Evolutionary conservation across 2,113 vertebrate species (phyloP), one percentile per base, ranked within the genome.

Genomic region (Progne subis): DNA sequence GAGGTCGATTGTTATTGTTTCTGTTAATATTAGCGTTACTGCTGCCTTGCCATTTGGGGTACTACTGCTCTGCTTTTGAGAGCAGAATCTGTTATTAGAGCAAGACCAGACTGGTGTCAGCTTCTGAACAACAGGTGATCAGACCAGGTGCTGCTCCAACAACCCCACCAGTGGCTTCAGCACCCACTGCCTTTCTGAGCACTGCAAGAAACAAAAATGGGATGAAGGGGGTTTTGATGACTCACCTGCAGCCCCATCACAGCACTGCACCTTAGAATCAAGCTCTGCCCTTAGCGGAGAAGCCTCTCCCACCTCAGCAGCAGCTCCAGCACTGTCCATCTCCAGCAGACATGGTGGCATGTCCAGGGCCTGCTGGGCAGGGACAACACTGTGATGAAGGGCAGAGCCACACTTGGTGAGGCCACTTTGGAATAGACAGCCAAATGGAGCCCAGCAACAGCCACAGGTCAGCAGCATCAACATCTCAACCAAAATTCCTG

Each of bases 101-200:
- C 18, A 32, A 49, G 46, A 43, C 37, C 50, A 0, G 0, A 20
- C 3, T 3, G 14, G 13, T 5, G 4, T 3, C 5, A 15, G 6
- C 29, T 53, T 81, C 37, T 12, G 21, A 61, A 18, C 16, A 14
- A 13, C 29, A 8, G 1, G 3, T 1, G 9, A 6, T 21, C 8
- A 52, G 78, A 80, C 60, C 43, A 39, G 55, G 29, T 55, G 79
- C 63, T 55, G 74, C 69, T 41, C 12, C 19, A 56, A 41, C 32
- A 64, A 44, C 52, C 82, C 43, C 25, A 47, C 6, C 49, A 18
- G 44, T 2, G 28, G 74, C n/a, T 63, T 32, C 6, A 13, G 18
- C 18, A 15, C 2, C 18, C 39, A 4, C 4, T 67, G 25, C n/a
- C 56, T 37, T 23, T 32, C 29, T 60, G 14, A 52, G 44, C 1